phyloP scores from a whole-genome alignment of 1,140 invertebrate species.

The Sycophaga agraensis region DNA sequence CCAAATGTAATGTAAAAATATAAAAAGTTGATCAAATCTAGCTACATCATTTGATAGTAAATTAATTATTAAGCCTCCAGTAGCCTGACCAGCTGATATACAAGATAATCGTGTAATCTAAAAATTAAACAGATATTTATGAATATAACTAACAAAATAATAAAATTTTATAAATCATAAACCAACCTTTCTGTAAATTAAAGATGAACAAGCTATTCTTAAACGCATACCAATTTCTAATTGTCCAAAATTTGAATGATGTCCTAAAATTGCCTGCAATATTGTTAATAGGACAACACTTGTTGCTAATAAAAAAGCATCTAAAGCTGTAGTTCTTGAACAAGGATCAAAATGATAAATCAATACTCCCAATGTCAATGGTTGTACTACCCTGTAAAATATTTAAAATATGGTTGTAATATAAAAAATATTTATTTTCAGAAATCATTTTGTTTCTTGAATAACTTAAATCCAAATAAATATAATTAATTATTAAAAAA shows the following conservation, averaged over 20 bases:
- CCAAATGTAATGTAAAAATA: conserved; percentile 66
- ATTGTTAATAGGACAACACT: conserved; percentile 52
- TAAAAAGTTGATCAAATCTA: conserved; percentile 56
- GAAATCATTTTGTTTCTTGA: background rate
- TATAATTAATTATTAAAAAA: background rate
- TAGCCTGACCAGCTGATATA: conserved; percentile 63
- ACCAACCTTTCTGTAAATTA: conserved; percentile 61
- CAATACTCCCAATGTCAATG: conserved; percentile 48
- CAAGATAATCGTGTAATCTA: conserved; percentile 50
- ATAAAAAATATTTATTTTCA: no score
- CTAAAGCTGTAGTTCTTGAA: conserved; percentile 36
- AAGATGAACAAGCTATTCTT: conserved; percentile 58
- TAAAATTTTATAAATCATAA: conserved; percentile 4
- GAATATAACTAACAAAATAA: conserved; percentile 14
- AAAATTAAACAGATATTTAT: background rate
- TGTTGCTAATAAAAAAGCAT: conserved; percentile 55
- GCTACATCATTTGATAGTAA: conserved; percentile 80
- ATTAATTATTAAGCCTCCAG: conserved; percentile 84
- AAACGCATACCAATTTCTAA: conserved; percentile 60
- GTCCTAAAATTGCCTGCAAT: conserved; percentile 48
- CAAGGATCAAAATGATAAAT: conserved; percentile 57
- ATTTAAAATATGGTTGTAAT: no score
- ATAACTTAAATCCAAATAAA: background rate
- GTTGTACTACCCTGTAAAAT: conserved; percentile 45
- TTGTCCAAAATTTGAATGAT: conserved; percentile 51